Base-by-base conservation (phyloP, 2,797 vertebrate species). In the Rhabdomys pumilio region DNA sequence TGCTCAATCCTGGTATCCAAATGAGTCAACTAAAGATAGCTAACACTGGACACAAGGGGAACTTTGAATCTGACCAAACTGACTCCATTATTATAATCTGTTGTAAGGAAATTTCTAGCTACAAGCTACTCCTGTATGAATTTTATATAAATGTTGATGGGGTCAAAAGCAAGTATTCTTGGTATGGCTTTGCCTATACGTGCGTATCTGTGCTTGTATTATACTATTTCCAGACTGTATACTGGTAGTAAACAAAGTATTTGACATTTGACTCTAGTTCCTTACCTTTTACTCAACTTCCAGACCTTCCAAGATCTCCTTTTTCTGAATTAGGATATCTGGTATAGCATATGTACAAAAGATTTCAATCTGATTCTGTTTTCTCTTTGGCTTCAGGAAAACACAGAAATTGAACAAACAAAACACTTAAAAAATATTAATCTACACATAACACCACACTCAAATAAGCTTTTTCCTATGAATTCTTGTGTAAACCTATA, bases 401-500 rank as follows among this genome's bases (percentile, higher is more conserved):
- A 19, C 9, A 11, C 1, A 87, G 17, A 75, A 19, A 0, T 3
- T 24, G 10, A 34, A 50, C 17, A 67, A 47, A 82, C 50, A 22
- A 94, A 79, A 0, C 1, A 31, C 7, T 17, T 15, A 11, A 4
- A 41, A 67, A 61, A 20, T 6, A 10, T 6, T 11, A 11, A 47
- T 20, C 13, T 75, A 47, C 11, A 19, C 0, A 63, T 14, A 80
- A 76, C 22, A 10, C 4, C n/a, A 6, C 5, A 57, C 5, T 6
- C 1, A 50, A 73, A 0, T 19, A 19, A 47, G 38, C 0, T 7
- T 72, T 8, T 57, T 63, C 44, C 29, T 29, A 14, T 82, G 3
- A 22, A 1, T 67, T 4, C 6, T 29, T 67, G 6, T 6, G 3
- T 24, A 69, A 1, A 85, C 22, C 9, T 3, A 34, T 0, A 29